A percentile compares a stretch with the other conserved stretches of the same genome.
These are phyloP conservation scores for Neodiprion fabricii DNA, from an alignment of 1,140 invertebrate genomes.

Conservation along the genomic window DNA sequence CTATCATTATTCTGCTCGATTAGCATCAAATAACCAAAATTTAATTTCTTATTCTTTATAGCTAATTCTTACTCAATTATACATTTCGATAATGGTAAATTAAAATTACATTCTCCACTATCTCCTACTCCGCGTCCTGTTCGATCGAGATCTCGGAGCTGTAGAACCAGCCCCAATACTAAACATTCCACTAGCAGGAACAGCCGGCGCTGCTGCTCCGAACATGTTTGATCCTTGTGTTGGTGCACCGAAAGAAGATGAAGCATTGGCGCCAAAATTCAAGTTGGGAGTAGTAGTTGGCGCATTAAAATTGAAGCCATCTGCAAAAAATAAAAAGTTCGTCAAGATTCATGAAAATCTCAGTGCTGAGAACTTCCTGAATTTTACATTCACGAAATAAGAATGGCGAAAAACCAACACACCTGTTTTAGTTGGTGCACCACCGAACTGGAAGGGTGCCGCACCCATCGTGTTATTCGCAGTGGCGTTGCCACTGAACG, in stretches of 20 bases:
- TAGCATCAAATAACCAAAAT: not conserved
- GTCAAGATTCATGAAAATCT: not conserved
- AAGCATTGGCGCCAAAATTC: not conserved
- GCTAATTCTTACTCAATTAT: not conserved
- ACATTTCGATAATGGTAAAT: constrained; percentile 20
- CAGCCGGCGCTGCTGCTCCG: constrained; percentile 24
- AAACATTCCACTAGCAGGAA: constrained; percentile 47
- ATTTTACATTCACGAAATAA: constrained; percentile 2
- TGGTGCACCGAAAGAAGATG: constrained; percentile 35
- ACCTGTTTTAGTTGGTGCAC: constrained; percentile 43
- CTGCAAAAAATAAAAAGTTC: constrained; percentile 24
- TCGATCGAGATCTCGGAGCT: constrained; percentile 47
- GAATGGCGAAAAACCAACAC: constrained; percentile 19
- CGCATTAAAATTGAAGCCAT: constrained; percentile 50
- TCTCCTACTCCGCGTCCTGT: constrained; percentile 50
- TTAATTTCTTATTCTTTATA: not conserved
- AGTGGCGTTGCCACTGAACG: not conserved
- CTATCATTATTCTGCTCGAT: not conserved
- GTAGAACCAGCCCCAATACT: constrained; percentile 58
- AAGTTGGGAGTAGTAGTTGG: constrained; percentile 28
- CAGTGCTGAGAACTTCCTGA: not conserved
- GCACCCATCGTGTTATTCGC: constrained; percentile 18
- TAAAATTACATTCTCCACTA: constrained; percentile 57
- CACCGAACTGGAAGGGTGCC: constrained; percentile 50
- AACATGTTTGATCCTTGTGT: constrained; percentile 24